Conservation (phyloP, 1,140 invertebrate genomes). For the Heliconius hewitsoni region DNA sequence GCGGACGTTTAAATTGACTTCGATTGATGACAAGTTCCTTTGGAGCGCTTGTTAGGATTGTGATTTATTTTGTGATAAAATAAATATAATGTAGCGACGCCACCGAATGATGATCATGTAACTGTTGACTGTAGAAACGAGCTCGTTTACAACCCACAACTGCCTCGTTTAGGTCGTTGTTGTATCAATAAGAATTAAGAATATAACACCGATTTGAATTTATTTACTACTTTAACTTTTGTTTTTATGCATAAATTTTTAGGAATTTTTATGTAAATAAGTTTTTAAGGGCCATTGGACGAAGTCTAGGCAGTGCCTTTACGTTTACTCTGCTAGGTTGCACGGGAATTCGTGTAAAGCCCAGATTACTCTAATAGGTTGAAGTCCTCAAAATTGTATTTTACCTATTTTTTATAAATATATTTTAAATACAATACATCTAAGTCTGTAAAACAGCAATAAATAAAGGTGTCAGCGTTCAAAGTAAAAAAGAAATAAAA, state of each 20-base stretch:
- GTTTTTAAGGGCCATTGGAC: too few relatives aligned
- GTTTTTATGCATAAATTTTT: too few relatives aligned
- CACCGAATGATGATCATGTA: neutral
- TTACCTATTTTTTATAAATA: neutral
- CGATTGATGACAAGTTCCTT: constrained; percentile 17
- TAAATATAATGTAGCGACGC: neutral
- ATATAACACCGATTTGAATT: too few relatives aligned
- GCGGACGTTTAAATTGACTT: constrained; percentile 31
- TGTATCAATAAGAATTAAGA: too few relatives aligned
- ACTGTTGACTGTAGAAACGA: neutral
- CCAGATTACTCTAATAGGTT: too few relatives aligned
- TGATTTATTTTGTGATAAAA: neutral
- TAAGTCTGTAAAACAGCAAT: constrained; percentile 4
- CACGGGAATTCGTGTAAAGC: too few relatives aligned
- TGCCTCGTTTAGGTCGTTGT: too few relatives aligned
- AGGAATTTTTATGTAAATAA: too few relatives aligned
- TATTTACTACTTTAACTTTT: too few relatives aligned
- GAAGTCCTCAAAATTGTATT: neutral
- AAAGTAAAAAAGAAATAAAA: constrained; percentile 12
- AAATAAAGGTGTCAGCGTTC: constrained; percentile 23
- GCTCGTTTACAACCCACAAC: too few relatives aligned
- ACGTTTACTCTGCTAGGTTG: too few relatives aligned
- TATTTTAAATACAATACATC: neutral
- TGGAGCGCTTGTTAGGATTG: neutral
- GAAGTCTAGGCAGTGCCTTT: too few relatives aligned